phyloP scores from a whole-genome alignment of 2,888 invertebrate genomes.

The Theristus sp. region DNA sequence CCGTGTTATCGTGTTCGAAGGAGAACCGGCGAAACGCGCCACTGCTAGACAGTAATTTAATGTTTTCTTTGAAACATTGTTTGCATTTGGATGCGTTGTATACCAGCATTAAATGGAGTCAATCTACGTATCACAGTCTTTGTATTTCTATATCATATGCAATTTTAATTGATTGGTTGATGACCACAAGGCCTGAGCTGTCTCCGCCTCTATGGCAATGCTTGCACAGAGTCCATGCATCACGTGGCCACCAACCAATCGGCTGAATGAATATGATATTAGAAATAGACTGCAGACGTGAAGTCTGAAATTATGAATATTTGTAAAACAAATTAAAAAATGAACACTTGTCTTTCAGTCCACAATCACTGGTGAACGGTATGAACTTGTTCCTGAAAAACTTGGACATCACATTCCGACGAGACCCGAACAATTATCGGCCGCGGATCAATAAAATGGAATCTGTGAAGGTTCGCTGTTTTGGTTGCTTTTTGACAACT shows the following conservation, averaged over 20 bases:
- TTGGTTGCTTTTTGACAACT: neutral
- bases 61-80: neutral
- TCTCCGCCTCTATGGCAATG: no score
- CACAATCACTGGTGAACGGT: slow-evolving; percentile 69
- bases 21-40: slow-evolving; percentile 68
- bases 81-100: no score
- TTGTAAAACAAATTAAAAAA: no score
- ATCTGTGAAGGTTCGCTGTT: slow-evolving; percentile 60
- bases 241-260: no score
- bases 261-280: no score
- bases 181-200: no score
- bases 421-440: slow-evolving; percentile 95
- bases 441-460: slow-evolving; percentile 91
- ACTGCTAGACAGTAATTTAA: slow-evolving; percentile 49
- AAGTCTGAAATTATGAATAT: no score
- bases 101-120: no score
- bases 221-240: neutral
- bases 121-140: no score
- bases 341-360: slow-evolving; percentile 34
- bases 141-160: no score
- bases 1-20: slow-evolving; percentile 94
- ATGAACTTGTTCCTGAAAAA: slow-evolving; percentile 94
- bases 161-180: no score
- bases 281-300: no score
- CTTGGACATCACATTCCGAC: slow-evolving; percentile 85